Conservation (phyloP, 2,888 invertebrate genomes). For the Lasioglossum malachurum region DNA sequence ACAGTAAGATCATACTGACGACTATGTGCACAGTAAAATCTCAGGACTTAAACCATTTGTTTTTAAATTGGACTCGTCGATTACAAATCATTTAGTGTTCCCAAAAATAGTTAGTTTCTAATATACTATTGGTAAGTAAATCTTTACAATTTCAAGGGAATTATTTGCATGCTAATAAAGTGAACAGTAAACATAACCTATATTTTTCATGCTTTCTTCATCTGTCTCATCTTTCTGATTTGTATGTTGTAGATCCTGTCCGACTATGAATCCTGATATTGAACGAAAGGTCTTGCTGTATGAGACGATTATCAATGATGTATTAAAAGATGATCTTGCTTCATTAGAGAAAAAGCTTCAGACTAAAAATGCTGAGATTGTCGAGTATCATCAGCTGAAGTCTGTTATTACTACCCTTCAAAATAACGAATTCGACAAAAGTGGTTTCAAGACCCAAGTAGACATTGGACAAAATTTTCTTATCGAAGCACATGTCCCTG, state of each 20-base stretch:
- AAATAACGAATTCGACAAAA: slow-evolving; percentile 86
- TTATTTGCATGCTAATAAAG: neutral
- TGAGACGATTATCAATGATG: slow-evolving; percentile 92
- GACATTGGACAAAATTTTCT: slow-evolving; percentile 95
- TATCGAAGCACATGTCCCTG: slow-evolving; percentile 90
- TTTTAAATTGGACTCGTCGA: neutral
- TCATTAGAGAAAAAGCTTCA: slow-evolving; percentile 87
- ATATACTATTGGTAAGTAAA: slow-evolving; percentile 35
- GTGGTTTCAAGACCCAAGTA: slow-evolving; percentile 89
- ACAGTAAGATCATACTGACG: neutral
- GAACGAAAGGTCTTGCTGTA: slow-evolving; percentile 84
- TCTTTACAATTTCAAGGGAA: neutral
- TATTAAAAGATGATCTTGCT: slow-evolving; percentile 90
- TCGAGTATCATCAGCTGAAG: slow-evolving; percentile 91
- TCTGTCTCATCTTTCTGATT: slow-evolving; percentile 8
- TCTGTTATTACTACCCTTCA: slow-evolving; percentile 89
- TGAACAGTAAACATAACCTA: slow-evolving; percentile 37
- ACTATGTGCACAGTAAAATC: slow-evolving; percentile 30
- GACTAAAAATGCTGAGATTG: slow-evolving; percentile 88
- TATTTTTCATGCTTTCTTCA: neutral
- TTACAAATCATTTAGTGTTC: neutral
- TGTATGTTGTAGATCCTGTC: slow-evolving; percentile 29
- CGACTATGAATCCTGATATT: slow-evolving; percentile 74
- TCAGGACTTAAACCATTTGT: neutral
- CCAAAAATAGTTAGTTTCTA: neutral